A percentile compares a stretch with the other conserved stretches of the same genome.
phyloP scores from a whole-genome alignment of 1,140 invertebrate genomes.

The Drosophila persimilis region DNA sequence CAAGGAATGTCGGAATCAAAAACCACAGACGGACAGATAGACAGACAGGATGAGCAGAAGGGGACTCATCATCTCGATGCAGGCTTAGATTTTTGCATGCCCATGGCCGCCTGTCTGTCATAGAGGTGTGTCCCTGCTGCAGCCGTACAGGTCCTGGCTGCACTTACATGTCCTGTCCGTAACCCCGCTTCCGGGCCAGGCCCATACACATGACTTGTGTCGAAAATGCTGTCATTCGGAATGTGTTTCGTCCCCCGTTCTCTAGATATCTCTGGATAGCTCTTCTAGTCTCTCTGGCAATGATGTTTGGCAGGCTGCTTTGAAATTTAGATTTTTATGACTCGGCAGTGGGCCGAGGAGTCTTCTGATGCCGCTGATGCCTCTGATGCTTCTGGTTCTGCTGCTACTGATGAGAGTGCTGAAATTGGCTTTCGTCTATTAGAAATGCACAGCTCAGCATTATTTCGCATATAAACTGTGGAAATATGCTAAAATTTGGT shows the following conservation, averaged over 20 bases:
- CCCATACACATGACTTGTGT: slow-evolving; percentile 65
- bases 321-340: slow-evolving; percentile 80
- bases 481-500: slow-evolving; percentile 68
- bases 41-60: slow-evolving; percentile 1
- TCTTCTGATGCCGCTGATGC: slow-evolving; percentile 2
- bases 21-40: slow-evolving; percentile 32
- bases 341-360: slow-evolving; percentile 12
- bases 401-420: slow-evolving; percentile 53
- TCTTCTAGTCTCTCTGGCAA: slow-evolving; percentile 13
- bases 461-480: slow-evolving; percentile 73
- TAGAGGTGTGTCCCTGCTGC: slow-evolving; percentile 29
- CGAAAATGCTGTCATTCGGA: slow-evolving; percentile 78
- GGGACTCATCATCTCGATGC: slow-evolving; percentile 42
- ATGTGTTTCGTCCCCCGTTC: slow-evolving; percentile 13
- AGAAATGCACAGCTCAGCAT: slow-evolving; percentile 77
- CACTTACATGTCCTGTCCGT: slow-evolving; percentile 61
- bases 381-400: slow-evolving; percentile 14
- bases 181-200: slow-evolving; percentile 1
- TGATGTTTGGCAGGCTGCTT: slow-evolving; percentile 61
- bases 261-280: slow-evolving; percentile 24
- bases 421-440: slow-evolving; percentile 74
- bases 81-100: slow-evolving; percentile 77
- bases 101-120: slow-evolving; percentile 36
- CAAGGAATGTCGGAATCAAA: slow-evolving; percentile 34
- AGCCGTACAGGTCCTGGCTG: slow-evolving; percentile 47